Evolutionary conservation across 2,797 vertebrate genomes (phyloP).

Genomic region (Pseudopleuronectes americanus): DNA sequence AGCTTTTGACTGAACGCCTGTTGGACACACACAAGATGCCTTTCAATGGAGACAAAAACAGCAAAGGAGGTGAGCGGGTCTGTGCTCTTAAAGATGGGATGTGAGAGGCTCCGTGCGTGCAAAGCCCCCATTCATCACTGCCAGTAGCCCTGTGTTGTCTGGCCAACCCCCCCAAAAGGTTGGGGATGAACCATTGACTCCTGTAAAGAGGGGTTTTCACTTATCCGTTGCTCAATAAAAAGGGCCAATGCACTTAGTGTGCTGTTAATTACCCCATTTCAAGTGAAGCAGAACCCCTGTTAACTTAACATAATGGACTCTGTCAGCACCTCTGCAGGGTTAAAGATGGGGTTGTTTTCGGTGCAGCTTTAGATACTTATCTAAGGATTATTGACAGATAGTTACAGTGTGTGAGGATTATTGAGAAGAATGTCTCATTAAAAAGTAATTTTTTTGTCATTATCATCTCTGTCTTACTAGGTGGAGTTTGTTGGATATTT

Average conservation of each 20-base stretch:
- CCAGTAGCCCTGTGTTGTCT: slow-evolving; percentile 69
- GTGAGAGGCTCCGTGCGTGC: slow-evolving; percentile 58
- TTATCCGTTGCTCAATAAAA: slow-evolving; percentile 71
- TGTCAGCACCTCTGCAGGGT: slow-evolving; percentile 53
- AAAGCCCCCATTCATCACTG: slow-evolving; percentile 73
- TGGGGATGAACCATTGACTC: slow-evolving; percentile 72
- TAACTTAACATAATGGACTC: slow-evolving; percentile 70
- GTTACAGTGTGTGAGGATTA: not conserved
- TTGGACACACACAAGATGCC: slow-evolving; percentile 25
- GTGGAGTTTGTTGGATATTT: too few species aligned
- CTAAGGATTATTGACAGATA: slow-evolving; percentile 13
- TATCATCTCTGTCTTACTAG: too few species aligned
- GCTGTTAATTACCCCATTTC: slow-evolving; percentile 72
- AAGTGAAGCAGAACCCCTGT: slow-evolving; percentile 66
- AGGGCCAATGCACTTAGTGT: slow-evolving; percentile 67
- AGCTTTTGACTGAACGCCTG: slow-evolving; percentile 24
- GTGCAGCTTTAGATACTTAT: slow-evolving; percentile 17
- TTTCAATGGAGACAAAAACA: slow-evolving; percentile 31
- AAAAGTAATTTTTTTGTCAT: not conserved
- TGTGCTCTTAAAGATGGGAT: slow-evolving; percentile 51
- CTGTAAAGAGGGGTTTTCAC: slow-evolving; percentile 71
- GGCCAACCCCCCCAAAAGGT: slow-evolving; percentile 62
- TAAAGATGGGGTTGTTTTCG: slow-evolving; percentile 51
- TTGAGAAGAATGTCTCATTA: slow-evolving; percentile 5
- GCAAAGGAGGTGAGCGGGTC: slow-evolving; percentile 35